Conservation (phyloP, 1,140 invertebrate genomes). For the Sycophaga agraensis region DNA sequence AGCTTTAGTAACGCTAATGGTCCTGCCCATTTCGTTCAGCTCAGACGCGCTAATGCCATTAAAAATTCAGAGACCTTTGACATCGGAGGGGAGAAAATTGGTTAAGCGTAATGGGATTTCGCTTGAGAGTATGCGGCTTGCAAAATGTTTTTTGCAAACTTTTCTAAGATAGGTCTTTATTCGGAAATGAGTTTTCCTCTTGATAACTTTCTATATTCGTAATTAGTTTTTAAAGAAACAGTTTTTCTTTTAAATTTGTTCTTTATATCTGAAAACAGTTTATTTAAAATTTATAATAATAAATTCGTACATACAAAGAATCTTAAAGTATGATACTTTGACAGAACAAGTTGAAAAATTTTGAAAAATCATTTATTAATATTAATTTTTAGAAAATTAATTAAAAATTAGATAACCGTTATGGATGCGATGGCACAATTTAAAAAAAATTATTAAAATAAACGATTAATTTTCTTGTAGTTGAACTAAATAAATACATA, state of each 20-base stretch:
- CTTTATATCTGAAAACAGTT: too few relatives aligned
- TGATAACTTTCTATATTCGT: slow-evolving; percentile 1
- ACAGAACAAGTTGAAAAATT: too few relatives aligned
- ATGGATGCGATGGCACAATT: too few relatives aligned
- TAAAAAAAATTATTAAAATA: too few relatives aligned
- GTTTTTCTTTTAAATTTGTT: neutral
- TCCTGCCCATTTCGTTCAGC: slow-evolving; percentile 37
- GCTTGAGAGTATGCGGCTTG: neutral
- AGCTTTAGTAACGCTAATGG: slow-evolving; percentile 40
- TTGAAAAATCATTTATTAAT: too few relatives aligned
- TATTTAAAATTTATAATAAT: too few relatives aligned
- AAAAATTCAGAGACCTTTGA: slow-evolving; percentile 26
- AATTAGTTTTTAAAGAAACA: slow-evolving; percentile 12
- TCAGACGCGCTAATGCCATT: slow-evolving; percentile 24
- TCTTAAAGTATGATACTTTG: too few relatives aligned
- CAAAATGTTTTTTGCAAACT: slow-evolving; percentile 15
- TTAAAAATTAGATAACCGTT: too few relatives aligned
- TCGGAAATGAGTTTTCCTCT: slow-evolving; percentile 5
- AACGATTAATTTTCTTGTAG: too few relatives aligned
- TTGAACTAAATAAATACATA: too few relatives aligned
- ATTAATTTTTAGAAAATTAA: too few relatives aligned
- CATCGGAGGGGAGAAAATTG: slow-evolving; percentile 5
- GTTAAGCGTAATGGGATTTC: slow-evolving; percentile 10
- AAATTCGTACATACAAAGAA: too few relatives aligned
- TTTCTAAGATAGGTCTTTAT: neutral